These are phyloP conservation scores for Euleptes europaea DNA, from an alignment of 2,113 vertebrate species.

Conservation along the genomic window DNA sequence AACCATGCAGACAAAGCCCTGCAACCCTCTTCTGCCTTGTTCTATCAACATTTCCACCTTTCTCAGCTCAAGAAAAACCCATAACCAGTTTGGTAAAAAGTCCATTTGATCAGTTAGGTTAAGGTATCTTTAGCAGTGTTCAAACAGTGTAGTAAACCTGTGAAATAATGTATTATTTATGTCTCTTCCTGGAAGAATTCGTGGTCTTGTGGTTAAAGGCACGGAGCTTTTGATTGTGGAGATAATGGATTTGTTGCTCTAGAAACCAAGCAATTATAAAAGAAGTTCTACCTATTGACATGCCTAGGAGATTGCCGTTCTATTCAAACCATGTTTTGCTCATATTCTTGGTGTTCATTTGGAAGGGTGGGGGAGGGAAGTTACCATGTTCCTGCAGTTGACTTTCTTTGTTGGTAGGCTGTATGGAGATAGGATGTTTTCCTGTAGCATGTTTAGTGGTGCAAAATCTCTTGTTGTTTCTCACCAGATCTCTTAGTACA, in stretches of 20 bases:
- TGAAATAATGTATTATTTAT: not conserved
- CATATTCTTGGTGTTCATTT: not conserved
- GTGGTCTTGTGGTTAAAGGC: slow-evolving; percentile 12
- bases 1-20: not conserved
- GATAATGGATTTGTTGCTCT: not conserved
- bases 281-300: not conserved
- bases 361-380: not conserved
- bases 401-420: not conserved
- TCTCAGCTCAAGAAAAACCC: slow-evolving; percentile 30
- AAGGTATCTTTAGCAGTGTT: not conserved
- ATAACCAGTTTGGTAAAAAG: slow-evolving; percentile 12
- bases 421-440: not conserved
- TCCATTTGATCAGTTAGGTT: slow-evolving; percentile 24
- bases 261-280: not conserved
- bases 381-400: not conserved
- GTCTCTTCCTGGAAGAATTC: not conserved
- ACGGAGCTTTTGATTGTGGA: not conserved
- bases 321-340: not conserved
- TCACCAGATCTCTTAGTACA: not conserved
- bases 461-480: not conserved
- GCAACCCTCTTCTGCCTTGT: not conserved
- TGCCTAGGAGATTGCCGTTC: not conserved
- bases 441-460: not conserved
- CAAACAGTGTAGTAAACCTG: not conserved
- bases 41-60: slow-evolving; percentile 14